Conservation (phyloP, 1,140 invertebrate species). For the Gryllus bimaculatus region DNA sequence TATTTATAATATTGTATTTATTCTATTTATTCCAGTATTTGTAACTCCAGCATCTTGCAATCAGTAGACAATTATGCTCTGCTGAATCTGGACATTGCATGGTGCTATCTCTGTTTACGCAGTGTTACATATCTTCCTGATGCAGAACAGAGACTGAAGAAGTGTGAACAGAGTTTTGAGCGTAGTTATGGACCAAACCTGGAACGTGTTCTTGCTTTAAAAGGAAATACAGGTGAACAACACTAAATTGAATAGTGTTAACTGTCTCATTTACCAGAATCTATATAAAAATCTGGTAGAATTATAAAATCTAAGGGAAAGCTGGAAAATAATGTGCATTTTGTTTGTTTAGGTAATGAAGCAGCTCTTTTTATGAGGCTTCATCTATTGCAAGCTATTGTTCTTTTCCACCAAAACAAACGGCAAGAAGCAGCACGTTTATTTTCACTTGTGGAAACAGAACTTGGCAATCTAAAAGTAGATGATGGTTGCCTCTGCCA, state of each 20-base stretch:
- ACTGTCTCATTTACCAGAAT: background rate
- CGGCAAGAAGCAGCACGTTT: slow-evolving; percentile 45
- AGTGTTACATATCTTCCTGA: slow-evolving; percentile 61
- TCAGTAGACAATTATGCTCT: slow-evolving; percentile 72
- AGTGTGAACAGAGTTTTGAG: slow-evolving; percentile 55
- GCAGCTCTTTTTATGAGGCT: slow-evolving; percentile 61
- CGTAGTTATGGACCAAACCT: slow-evolving; percentile 61
- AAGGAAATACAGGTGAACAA: slow-evolving; percentile 46
- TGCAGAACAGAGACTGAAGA: slow-evolving; percentile 51
- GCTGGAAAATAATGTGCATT: background rate
- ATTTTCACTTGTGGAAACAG: slow-evolving; percentile 47
- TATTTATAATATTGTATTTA: slow-evolving; percentile 2
- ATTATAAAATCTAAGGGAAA: background rate
- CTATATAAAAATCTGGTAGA: background rate
- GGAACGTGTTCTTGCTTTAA: slow-evolving; percentile 54
- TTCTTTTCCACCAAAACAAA: slow-evolving; percentile 62
- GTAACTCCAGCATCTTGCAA: slow-evolving; percentile 53
- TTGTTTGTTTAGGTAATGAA: slow-evolving; percentile 48
- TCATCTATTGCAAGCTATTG: slow-evolving; percentile 66
- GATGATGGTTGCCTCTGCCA: slow-evolving; percentile 42
- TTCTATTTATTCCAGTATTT: slow-evolving; percentile 41
- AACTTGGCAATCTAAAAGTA: slow-evolving; percentile 51
- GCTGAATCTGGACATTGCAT: slow-evolving; percentile 70
- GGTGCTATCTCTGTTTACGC: slow-evolving; percentile 69
- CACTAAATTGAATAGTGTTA: background rate